Evolutionary conservation across 2,888 invertebrate genomes (phyloP), one percentile per base, ranked within the genome.

Genomic region (Temnothorax rugatulus): DNA sequence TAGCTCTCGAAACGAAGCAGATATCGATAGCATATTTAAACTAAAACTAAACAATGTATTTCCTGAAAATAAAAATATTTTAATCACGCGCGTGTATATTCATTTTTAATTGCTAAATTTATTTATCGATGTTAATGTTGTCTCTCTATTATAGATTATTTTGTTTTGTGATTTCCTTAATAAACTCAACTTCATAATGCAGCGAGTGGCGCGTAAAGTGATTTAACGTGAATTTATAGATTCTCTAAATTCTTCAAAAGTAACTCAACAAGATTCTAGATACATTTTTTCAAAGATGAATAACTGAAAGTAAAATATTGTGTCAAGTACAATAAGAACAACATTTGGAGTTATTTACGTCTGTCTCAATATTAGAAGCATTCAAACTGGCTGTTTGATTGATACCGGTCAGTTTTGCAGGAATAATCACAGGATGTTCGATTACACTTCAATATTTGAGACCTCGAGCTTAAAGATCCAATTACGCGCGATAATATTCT

Each of bases 401-500:
- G n/a, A 41, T 41, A 41, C 1, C n/a, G 2, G 13, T 18, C 25
- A 50, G 15, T 69, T 38, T 54, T 54, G 5, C n/a, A 18, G 11
- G 15, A 11, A 21, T 69, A 71, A 73, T 59, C 44, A 25, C 29
- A 54, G 5, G 25, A 34, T 44, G 66, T 44, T 71, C 21, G 18
- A 59, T 79, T 34, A 54, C 29, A 71, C 4, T 79, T 71, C 18
- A 71, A 47, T 44, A 77, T 77, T 54, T 57, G 29, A 47, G 29
- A 71, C 57, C 52, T 77, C 34, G n/a, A 44, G 44, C 59, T 73
- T 59, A 71, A 34, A 57, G 57, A 71, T 79, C 38, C 44, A 79
- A 59, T 73, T 79, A 63, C 64, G 29, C 54, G 34, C 34, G 77
- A 82, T 79, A 71, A 79, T 79, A 79, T 71, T 25, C 47, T 44